These are phyloP conservation scores for Ceratitis capitata DNA, from an alignment of 1,140 invertebrate genomes.

Conservation along the genomic window DNA sequence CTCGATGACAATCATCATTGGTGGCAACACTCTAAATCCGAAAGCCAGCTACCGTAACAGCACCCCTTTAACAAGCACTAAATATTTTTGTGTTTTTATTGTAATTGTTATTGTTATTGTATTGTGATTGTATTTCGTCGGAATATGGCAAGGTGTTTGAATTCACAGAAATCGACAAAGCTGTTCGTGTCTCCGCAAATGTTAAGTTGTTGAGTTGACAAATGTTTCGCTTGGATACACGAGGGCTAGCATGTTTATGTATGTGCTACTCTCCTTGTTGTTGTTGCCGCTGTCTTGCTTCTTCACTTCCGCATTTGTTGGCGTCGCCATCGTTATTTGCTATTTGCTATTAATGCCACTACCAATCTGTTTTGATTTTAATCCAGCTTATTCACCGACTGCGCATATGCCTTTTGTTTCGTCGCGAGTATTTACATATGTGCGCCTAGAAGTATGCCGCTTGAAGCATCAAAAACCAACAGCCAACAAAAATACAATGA, in stretches of 20 bases:
- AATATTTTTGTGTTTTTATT: background rate
- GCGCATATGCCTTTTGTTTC: constrained; percentile 21
- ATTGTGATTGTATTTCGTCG: background rate
- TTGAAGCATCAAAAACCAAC: no score
- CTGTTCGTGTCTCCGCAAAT: background rate
- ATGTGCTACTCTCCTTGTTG: background rate
- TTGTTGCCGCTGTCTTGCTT: background rate
- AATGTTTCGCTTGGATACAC: background rate
- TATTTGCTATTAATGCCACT: constrained; percentile 10
- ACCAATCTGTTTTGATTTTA: constrained; percentile 59
- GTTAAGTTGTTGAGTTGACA: background rate
- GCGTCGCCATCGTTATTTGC: background rate
- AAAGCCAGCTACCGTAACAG: background rate
- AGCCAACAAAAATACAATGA: background rate
- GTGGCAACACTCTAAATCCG: background rate
- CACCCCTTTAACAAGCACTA: background rate
- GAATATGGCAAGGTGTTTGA: constrained; percentile 26
- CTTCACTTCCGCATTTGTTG: background rate
- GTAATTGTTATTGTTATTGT: background rate
- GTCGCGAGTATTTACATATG: background rate
- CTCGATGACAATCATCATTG: constrained; percentile 25
- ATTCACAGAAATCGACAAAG: constrained; percentile 25
- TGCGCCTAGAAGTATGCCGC: constrained; percentile 9
- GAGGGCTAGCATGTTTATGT: background rate
- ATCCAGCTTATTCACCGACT: constrained; percentile 55